Evolutionary conservation across 2,113 vertebrate species (phyloP).

Genomic region (Rafetus swinhoei): DNA sequence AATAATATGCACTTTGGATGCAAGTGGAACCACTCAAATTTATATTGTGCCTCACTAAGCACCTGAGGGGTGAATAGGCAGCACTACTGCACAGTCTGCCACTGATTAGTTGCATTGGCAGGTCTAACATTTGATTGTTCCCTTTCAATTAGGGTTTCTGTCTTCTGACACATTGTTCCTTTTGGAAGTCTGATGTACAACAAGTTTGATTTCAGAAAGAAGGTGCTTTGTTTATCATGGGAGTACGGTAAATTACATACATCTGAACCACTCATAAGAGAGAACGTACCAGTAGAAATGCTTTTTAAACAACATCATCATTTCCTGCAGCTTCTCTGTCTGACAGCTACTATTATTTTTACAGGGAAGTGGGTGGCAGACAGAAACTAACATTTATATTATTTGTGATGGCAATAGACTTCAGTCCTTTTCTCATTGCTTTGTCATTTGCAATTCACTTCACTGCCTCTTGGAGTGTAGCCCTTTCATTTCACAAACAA

Average conservation of each 20-base stretch:
- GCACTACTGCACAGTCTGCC: background rate
- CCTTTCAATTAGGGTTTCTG: background rate
- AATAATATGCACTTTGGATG: background rate
- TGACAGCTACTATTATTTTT: slow-evolving; percentile 57
- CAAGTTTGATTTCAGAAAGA: slow-evolving; percentile 5
- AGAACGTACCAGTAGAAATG: background rate
- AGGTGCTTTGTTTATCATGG: background rate
- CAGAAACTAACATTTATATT: slow-evolving; percentile 47
- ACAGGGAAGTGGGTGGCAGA: slow-evolving; percentile 1
- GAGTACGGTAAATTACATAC: background rate
- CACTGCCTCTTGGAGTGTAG: slow-evolving; percentile 24
- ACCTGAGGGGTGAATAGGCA: slow-evolving; percentile 20
- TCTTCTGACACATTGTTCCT: background rate
- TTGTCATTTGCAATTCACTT: slow-evolving; percentile 48
- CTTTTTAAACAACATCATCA: slow-evolving; percentile 22
- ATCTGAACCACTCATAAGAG: slow-evolving; percentile 14
- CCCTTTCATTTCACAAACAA: background rate
- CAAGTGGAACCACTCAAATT: background rate
- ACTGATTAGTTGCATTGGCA: slow-evolving; percentile 30
- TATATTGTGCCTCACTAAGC: background rate
- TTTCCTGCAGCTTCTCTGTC: slow-evolving; percentile 8
- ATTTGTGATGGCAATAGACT: slow-evolving; percentile 37
- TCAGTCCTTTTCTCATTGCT: slow-evolving; percentile 43
- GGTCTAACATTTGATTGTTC: slow-evolving; percentile 30
- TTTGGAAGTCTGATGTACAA: slow-evolving; percentile 2